Conservation (phyloP, 2,113 vertebrate species). For the Lagopus leucura region DNA sequence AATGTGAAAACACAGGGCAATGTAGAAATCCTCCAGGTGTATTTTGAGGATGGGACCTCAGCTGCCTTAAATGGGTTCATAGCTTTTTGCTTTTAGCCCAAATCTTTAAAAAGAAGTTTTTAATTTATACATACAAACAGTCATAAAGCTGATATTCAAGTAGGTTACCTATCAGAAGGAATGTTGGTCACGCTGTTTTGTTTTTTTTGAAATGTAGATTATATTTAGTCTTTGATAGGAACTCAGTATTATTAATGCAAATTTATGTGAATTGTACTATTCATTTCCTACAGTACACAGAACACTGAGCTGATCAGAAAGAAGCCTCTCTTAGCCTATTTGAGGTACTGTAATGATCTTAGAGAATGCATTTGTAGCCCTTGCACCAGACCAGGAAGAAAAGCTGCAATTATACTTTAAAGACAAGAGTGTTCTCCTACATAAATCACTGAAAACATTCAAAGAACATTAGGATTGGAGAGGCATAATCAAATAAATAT, state of each 20-base stretch:
- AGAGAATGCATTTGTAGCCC: conserved; percentile 22
- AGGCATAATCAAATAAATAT: background rate
- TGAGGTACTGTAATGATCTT: conserved; percentile 35
- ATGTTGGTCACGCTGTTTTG: background rate
- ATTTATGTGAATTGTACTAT: conserved; percentile 36
- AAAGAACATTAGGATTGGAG: background rate
- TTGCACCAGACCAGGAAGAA: conserved; percentile 11
- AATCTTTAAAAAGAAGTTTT: background rate
- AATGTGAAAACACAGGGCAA: rapidly evolving
- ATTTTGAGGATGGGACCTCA: background rate
- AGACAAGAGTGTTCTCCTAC: background rate
- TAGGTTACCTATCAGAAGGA: background rate
- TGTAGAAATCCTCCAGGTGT: background rate
- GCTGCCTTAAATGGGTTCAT: background rate
- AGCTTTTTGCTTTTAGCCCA: background rate
- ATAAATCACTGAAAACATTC: background rate
- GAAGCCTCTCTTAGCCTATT: background rate
- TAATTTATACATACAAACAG: background rate
- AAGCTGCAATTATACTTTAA: conserved; percentile 2
- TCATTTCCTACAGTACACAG: background rate
- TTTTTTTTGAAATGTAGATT: conserved; percentile 18
- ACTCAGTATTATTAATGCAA: conserved; percentile 39
- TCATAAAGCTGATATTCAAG: background rate
- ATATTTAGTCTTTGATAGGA: background rate
- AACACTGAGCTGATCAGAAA: conserved; percentile 30